Evolutionary conservation across 2,113 vertebrate species (phyloP), one percentile per base, ranked within the genome.

Genomic region (Calonectris borealis): DNA sequence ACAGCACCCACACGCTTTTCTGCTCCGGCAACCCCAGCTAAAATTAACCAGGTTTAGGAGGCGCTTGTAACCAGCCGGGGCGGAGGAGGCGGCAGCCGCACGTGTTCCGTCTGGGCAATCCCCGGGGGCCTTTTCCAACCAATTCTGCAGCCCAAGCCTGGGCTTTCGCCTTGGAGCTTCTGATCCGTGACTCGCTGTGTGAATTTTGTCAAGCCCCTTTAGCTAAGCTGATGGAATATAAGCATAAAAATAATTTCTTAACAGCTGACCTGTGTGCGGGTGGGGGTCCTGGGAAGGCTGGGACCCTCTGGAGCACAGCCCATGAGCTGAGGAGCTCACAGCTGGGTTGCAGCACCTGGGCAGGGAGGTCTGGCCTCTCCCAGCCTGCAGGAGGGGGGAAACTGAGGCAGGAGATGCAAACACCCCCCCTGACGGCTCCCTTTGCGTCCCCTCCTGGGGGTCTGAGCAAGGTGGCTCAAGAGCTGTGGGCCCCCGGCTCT

Each of bases 111-210:
- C 17, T 7, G 65, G 18, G 44, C 36, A 21, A 7, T 16, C 15
- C 36, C 27, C 0, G 9, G 16, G 49, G 7, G 18, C 16, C 19
- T 48, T 83, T 78, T 21, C 36, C 0, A 0, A 18, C 21, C 40
- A 3, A 0, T 21, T 62, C 46, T 77, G 40, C 46, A 48, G 34
- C 49, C 46, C 21, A 32, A 2, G 2, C 27, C 24, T 32, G 49
- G 32, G 44, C 21, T 72, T 72, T 69, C 11, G 2, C 36, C 64
- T 86, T 44, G 72, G 24, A 22, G 26, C 13, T 40, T 55, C 71
- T 60, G 57, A 52, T 9, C 57, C 0, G 0, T 68, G 71, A 36
- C 57, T n/a, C 60, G 21, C 25, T 0, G 0, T 3, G 1, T 19
- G 55, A 25, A 29, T 66, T 83, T 72, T 42, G 21, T 15, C 18